phyloP scores from a whole-genome alignment of 2,888 invertebrate genomes.

The Sussaba pulchella region DNA sequence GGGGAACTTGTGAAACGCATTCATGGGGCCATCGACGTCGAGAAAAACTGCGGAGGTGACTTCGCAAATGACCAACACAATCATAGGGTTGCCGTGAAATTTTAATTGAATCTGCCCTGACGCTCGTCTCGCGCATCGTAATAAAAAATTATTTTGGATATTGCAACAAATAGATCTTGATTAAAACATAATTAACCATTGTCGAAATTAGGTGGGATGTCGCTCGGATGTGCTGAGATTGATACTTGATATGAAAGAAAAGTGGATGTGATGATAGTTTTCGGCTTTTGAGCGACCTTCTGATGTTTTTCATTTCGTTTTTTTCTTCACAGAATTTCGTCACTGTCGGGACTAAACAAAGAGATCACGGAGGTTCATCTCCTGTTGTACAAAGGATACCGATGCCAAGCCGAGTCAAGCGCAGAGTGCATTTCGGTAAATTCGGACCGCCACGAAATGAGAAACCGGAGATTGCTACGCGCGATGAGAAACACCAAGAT shows the following conservation, averaged over 20 bases:
- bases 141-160: no score
- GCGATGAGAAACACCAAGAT: constrained; percentile 48
- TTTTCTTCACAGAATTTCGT: background rate
- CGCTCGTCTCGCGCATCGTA: no score
- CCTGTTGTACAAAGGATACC: constrained; percentile 64
- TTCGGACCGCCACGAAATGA: constrained; percentile 45
- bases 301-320: constrained; percentile 3
- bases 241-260: no score
- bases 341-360: constrained; percentile 37
- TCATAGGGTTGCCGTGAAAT: no score
- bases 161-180: no score
- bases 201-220: no score
- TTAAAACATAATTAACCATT: no score
- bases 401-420: constrained; percentile 38
- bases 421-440: constrained; percentile 27
- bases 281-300: background rate
- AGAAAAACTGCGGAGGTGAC: background rate
- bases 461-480: constrained; percentile 65
- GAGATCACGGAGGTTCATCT: constrained; percentile 46
- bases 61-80: background rate
- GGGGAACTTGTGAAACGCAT: constrained; percentile 8
- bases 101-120: no score
- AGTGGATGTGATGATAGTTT: no score
- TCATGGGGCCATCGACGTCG: background rate
- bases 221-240: no score